Conservation (phyloP, 2,113 vertebrate genomes). For the Nothocercus julius region DNA sequence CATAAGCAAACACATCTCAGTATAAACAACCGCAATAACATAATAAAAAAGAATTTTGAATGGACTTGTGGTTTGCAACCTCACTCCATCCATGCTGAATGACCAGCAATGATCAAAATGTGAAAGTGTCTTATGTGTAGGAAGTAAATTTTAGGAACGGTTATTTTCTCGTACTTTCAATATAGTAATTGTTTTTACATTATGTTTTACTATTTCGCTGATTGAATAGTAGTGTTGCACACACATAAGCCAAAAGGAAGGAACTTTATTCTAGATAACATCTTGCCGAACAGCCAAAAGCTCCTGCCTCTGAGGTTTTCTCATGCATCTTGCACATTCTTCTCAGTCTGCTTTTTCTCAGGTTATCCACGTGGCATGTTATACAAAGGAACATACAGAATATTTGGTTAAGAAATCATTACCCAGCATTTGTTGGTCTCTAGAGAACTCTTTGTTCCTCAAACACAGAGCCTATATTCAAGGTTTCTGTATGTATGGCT, state of each 20-base stretch:
- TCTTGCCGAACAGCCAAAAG: not conserved
- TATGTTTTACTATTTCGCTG: not conserved
- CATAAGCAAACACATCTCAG: not conserved
- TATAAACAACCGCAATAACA: not conserved
- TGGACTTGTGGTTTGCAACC: not conserved
- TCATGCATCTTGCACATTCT: not conserved
- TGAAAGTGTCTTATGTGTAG: not conserved
- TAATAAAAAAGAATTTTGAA: not conserved
- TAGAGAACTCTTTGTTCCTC: not conserved
- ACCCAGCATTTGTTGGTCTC: not conserved
- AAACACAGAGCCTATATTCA: not conserved
- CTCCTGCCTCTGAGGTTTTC: not conserved
- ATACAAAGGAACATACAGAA: not conserved
- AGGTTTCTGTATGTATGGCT: not conserved
- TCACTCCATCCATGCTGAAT: not conserved
- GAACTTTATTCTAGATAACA: not conserved
- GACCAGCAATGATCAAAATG: not conserved
- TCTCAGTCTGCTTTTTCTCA: not conserved
- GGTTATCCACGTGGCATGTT: not conserved
- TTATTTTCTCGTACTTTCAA: not conserved
- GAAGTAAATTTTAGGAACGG: not conserved
- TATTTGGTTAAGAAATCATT: not conserved
- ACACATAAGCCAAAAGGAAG: not conserved
- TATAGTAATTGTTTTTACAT: not conserved
- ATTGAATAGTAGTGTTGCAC: not conserved